Evolutionary conservation across 1,140 invertebrate genomes (phyloP).

Genomic region (Drosophila bocki): DNA sequence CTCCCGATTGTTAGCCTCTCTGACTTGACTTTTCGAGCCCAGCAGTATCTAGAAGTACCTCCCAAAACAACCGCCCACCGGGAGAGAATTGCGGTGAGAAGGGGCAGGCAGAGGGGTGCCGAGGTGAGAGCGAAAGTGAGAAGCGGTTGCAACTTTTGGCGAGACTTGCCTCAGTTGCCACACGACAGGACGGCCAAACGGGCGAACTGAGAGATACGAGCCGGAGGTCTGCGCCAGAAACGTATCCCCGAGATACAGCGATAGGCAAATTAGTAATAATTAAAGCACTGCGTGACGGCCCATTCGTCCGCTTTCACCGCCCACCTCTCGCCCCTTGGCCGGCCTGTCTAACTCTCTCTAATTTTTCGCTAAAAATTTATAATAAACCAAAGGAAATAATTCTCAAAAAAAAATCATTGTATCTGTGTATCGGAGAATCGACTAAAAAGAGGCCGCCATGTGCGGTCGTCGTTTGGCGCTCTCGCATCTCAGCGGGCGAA

Average conservation of each 20-base stretch:
- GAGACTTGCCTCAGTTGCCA: constrained; percentile 67
- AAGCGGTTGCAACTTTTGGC: constrained; percentile 35
- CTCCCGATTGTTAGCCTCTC: constrained; percentile 25
- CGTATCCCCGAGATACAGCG: constrained; percentile 47
- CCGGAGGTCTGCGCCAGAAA: constrained; percentile 4
- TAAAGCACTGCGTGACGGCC: constrained; percentile 53
- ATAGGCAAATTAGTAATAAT: constrained; percentile 60
- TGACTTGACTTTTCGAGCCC: constrained; percentile 10
- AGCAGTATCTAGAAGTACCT: constrained; percentile 32
- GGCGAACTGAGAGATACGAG: constrained; percentile 37
- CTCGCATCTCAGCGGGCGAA: constrained; percentile 69
- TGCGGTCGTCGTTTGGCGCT: constrained; percentile 44
- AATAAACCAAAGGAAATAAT: constrained; percentile 48
- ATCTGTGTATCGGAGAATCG: constrained; percentile 68
- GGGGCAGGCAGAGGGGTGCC: background rate
- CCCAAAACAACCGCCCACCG: constrained; percentile 35
- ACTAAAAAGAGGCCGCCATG: constrained; percentile 45
- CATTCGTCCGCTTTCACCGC: constrained; percentile 4
- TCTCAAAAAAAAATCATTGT: constrained; percentile 59
- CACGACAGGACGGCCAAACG: constrained; percentile 71
- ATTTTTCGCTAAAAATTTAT: constrained; percentile 57
- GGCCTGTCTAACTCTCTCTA: constrained; percentile 18
- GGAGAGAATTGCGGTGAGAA: constrained; percentile 19
- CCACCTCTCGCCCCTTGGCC: constrained; percentile 9
- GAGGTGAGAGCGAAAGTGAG: constrained; percentile 25